phyloP scores from a whole-genome alignment of 2,888 invertebrate species.

The Galerucella pusilla region DNA sequence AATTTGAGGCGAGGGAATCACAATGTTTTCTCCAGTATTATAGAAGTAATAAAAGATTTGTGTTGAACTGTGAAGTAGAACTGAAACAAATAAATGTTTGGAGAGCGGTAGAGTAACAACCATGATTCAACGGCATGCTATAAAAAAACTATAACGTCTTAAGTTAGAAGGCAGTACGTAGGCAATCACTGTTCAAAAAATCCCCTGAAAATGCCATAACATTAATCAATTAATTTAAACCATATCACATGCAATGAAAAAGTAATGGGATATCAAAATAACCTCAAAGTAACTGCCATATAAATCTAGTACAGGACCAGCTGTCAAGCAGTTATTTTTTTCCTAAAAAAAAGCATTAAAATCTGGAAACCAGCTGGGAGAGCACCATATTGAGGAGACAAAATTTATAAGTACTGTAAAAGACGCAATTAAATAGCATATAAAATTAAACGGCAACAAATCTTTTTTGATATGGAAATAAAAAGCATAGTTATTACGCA shows the following conservation, averaged over 20 bases:
- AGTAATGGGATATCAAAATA: slow-evolving; percentile 9
- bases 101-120: too few species aligned
- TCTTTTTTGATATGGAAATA: slow-evolving; percentile 44
- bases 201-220: neutral
- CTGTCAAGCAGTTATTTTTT: neutral
- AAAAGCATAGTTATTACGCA: slow-evolving; percentile 44
- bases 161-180: too few species aligned
- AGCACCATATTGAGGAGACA: slow-evolving; percentile 44
- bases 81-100: too few species aligned
- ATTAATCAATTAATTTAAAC: slow-evolving; percentile 3
- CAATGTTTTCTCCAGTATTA: too few species aligned
- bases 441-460: slow-evolving; percentile 51
- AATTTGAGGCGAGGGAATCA: too few species aligned
- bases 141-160: too few species aligned
- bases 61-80: too few species aligned
- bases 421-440: slow-evolving; percentile 50
- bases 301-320: slow-evolving; percentile 7
- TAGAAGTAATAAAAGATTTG: too few species aligned
- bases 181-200: neutral
- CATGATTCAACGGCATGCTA: too few species aligned
- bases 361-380: slow-evolving; percentile 44
- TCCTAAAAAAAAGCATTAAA: slow-evolving; percentile 15
- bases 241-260: slow-evolving; percentile 1
- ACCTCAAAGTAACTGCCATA: slow-evolving; percentile 5
- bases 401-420: slow-evolving; percentile 53